Evolutionary conservation across 2,888 invertebrate genomes (phyloP), one percentile per base, ranked within the genome.

Genomic region (Scaptomyza reducta): DNA sequence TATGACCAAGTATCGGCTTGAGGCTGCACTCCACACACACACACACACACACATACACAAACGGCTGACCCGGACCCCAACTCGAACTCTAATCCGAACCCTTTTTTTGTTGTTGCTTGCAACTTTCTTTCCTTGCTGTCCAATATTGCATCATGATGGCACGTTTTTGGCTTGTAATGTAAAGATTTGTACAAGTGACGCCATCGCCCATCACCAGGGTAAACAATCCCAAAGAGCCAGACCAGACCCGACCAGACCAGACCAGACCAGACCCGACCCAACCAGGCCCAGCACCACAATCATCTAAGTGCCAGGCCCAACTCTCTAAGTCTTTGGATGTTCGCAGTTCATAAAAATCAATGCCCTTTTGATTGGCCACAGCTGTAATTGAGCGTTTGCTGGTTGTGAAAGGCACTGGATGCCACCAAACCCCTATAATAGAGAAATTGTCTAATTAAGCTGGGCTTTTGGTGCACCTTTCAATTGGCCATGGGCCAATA

Each of bases 301-400:
- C 57, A 42, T 54, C 42, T 33, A 22, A 14, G 13, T 18, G 55
- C 58, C 64, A 47, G 35, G 53, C 64, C 71, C 58, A 38, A 38
- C 14, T 38, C 57, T 35, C 31, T 3, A 38, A 31, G 31, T 6
- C 18, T 40, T 16, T 40, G 40, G 77, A 70, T 69, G 74, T 71
- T 69, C 85, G 25, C 87, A 74, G 88, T 81, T 81, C 82, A 85
- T 85, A 82, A 82, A 87, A 88, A 77, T 68, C 78, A 84, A 84
- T 84, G 84, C 88, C 87, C 88, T 88, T 86, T 88, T 86, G 88
- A 84, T 84, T 86, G 70, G 88, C 64, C 59, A 70, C 88, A 69
- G 75, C 86, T 75, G 77, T 75, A 79, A 86, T 83, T 86, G 83
- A 64, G 31, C 46, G 60, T 53, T 63, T 49, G 53, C 18, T 42